Evolutionary conservation across 35 echinoderm and acorn worm genomes (phyloP).

Genomic region (Apostichopus japonicus): DNA sequence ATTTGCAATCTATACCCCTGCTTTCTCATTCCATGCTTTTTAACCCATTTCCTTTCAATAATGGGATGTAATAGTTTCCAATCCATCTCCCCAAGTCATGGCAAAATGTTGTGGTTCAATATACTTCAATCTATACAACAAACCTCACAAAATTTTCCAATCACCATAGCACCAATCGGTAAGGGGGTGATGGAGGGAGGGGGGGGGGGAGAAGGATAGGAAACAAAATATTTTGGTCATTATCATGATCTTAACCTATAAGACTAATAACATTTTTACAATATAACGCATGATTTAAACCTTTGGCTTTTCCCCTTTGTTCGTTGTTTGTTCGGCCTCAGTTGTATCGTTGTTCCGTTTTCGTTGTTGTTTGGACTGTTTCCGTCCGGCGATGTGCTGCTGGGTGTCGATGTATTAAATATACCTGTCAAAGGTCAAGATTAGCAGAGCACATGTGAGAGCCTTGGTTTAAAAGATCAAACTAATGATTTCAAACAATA

Average conservation of each 20-base stretch:
- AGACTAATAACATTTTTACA: not conserved
- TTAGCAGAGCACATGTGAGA: too few species aligned
- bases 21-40: too few species aligned
- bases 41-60: too few species aligned
- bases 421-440: constrained; percentile 69
- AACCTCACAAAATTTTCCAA: not conserved
- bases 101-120: too few species aligned
- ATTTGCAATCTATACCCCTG: too few species aligned
- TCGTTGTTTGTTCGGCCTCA: constrained; percentile 93
- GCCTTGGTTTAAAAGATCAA: too few species aligned
- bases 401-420: constrained; percentile 82
- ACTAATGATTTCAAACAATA: too few species aligned
- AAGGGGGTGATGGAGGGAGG: too few species aligned
- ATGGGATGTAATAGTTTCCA: too few species aligned
- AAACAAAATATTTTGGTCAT: not conserved
- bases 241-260: not conserved
- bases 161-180: not conserved
- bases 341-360: constrained; percentile 76
- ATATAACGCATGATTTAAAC: constrained; percentile 64
- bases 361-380: constrained; percentile 54
- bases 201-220: too few species aligned
- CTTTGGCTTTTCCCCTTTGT: constrained; percentile 88
- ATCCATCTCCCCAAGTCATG: too few species aligned
- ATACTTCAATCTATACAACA: too few species aligned
- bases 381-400: not conserved